Conservation (phyloP, 1,140 invertebrate species). For the Drosophila arizonae region DNA sequence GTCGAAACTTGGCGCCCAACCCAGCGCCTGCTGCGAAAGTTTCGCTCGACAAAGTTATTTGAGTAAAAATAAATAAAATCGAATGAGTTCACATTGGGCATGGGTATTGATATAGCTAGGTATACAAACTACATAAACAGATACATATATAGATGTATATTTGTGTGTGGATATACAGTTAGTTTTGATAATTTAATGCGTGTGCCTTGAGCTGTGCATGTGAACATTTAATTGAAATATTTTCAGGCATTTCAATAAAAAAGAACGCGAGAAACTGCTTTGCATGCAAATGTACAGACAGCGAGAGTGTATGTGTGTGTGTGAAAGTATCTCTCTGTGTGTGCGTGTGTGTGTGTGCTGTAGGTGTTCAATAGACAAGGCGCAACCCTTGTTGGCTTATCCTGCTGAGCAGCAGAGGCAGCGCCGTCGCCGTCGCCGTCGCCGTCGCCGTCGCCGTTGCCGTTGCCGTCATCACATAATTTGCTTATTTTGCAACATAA, state of each 20-base stretch:
- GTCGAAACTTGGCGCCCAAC: constrained; percentile 65
- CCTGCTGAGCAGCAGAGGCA: constrained; percentile 12
- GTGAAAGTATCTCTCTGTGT: constrained; percentile 14
- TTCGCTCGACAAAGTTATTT: constrained; percentile 57
- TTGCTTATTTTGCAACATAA: constrained; percentile 77
- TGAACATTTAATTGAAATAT: constrained; percentile 70
- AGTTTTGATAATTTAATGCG: constrained; percentile 48
- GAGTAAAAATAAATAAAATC: constrained; percentile 74
- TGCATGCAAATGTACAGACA: constrained; percentile 16
- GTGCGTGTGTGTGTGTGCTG: constrained; percentile 12
- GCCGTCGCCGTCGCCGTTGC: neutral
- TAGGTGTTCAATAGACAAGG: constrained; percentile 51
- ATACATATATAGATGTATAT: constrained; percentile 14
- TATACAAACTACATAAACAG: constrained; percentile 9
- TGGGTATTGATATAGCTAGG: constrained; percentile 28
- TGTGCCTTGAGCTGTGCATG: constrained; percentile 56
- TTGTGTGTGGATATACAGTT: neutral
- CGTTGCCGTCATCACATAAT: constrained; percentile 53
- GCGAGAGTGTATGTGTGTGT: neutral
- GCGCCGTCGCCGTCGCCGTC: constrained; percentile 13
- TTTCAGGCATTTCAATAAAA: constrained; percentile 20
- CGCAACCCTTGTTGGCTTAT: constrained; percentile 57
- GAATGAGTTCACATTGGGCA: constrained; percentile 64
- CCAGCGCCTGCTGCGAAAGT: constrained; percentile 62
- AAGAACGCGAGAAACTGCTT: constrained; percentile 22